Evolutionary conservation across 2,888 invertebrate species (phyloP).

Genomic region (Trachelus troglodyta): DNA sequence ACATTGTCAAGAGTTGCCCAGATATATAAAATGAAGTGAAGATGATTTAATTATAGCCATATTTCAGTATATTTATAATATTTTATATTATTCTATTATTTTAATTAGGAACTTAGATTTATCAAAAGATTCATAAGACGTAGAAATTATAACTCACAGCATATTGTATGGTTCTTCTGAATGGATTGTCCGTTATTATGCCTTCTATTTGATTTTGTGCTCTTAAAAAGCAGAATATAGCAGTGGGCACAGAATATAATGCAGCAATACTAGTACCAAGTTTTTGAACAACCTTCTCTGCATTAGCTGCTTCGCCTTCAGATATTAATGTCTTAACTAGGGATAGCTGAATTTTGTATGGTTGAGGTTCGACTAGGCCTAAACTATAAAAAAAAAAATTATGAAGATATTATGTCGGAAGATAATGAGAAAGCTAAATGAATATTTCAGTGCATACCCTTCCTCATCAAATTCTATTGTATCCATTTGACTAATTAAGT

Average conservation of each 20-base stretch:
- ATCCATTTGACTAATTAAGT: slow-evolving; percentile 70
- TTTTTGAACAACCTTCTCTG: slow-evolving; percentile 67
- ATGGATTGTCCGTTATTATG: slow-evolving; percentile 69
- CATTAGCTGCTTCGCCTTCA: slow-evolving; percentile 63
- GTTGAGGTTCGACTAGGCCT: slow-evolving; percentile 61
- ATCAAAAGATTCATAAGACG: background rate
- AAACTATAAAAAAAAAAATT: slow-evolving; percentile 41
- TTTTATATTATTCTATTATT: background rate
- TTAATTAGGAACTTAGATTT: background rate
- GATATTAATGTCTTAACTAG: slow-evolving; percentile 68
- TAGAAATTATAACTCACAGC: slow-evolving; percentile 61
- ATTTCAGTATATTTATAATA: background rate
- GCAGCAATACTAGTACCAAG: slow-evolving; percentile 74
- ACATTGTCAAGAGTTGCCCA: too few relatives aligned
- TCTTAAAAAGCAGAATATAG: slow-evolving; percentile 76
- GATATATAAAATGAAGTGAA: too few relatives aligned
- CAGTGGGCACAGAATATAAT: slow-evolving; percentile 78
- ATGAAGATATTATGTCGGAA: too few relatives aligned
- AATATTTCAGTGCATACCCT: slow-evolving; percentile 51
- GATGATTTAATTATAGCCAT: background rate
- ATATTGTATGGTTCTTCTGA: slow-evolving; percentile 76
- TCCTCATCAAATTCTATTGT: slow-evolving; percentile 67
- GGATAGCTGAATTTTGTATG: slow-evolving; percentile 70
- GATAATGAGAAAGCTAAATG: background rate
- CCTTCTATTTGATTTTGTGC: slow-evolving; percentile 68